These are phyloP conservation scores for Pantelozetes paolii DNA, from an alignment of 2,888 invertebrate genomes.

Conservation along the genomic window DNA sequence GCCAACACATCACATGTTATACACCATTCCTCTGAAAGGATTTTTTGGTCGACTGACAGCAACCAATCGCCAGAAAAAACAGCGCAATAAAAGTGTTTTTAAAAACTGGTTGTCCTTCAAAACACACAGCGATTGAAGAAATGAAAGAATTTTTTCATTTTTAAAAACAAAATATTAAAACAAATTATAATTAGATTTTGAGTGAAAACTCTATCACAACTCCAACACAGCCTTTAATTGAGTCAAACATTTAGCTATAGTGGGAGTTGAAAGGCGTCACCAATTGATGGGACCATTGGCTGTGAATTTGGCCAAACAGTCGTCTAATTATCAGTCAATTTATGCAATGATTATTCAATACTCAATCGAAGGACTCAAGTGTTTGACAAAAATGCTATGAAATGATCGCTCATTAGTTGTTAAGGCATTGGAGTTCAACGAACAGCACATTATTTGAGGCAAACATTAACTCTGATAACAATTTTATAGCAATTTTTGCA, in stretches of 20 bases:
- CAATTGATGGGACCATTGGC: not conserved
- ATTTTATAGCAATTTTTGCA: not conserved
- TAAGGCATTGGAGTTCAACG: slow-evolving; percentile 31
- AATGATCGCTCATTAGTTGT: not conserved
- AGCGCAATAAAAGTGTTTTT: not conserved
- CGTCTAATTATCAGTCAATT: not conserved
- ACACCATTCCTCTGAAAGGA: not conserved
- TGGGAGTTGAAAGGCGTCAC: not conserved
- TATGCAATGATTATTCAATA: too few species aligned
- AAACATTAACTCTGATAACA: not conserved
- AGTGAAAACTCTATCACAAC: too few species aligned
- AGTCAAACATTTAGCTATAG: not conserved
- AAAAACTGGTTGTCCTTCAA: slow-evolving; percentile 30
- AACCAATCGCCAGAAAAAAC: not conserved
- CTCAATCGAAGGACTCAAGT: too few species aligned
- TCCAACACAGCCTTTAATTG: not conserved
- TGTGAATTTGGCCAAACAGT: not conserved
- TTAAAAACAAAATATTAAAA: not conserved
- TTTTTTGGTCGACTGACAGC: slow-evolving; percentile 18
- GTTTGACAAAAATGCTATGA: not conserved
- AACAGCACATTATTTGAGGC: not conserved
- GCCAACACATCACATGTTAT: not conserved
- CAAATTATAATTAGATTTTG: not conserved
- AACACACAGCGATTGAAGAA: not conserved
- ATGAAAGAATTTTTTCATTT: too few species aligned